Base-by-base conservation (phyloP, 1,140 invertebrate genomes). In the Dysdera silvatica region DNA sequence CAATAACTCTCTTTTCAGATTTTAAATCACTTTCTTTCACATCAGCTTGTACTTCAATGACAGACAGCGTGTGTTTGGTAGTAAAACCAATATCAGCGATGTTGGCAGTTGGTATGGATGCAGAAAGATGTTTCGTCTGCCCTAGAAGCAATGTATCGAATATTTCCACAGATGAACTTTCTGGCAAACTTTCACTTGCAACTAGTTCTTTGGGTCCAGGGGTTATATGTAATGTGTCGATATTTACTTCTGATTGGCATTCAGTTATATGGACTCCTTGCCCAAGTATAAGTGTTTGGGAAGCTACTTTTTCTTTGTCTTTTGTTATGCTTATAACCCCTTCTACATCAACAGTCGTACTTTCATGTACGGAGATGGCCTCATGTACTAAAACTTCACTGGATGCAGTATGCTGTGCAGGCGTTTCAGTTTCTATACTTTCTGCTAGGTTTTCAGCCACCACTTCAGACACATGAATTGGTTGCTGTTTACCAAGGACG, bases 1-100 rank as follows among this genome's bases (percentile, higher is more conserved):
- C 73, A 56, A 81, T 81, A 12, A 78, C 68, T 61, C 80, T 77
- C 14, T 80, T 80, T 75, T 87, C 82, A 40, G 77, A 80, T 5
- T 87, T 73, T 20, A 80, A 77, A 49, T 82, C 78, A 35, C 84
- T 84, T 78, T 86, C 83, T 73, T 84, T 80, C 24, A 82, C 37
- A 33, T 29, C 26, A 16, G 41, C 20, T 24, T 24, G 43, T 20
- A 37, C 31, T 58, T 64, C 55, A 26, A 24, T 52, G 3, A 64
- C n/a, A 26, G 31, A 52, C 0, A 64, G 14, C 24, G 57, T 57
- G 41, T 58, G 48, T 3, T 20, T 51, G 3, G 55, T 26, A 43
- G 45, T 31, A 33, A 64, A 52, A 18, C 35, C 31, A 41, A 64
- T 23, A 20, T 52, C 29, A 18, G 61, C 61, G 0, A n/a, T 53